Conservation (phyloP, 2,113 vertebrate genomes). For the Odontesthes bonariensis region DNA sequence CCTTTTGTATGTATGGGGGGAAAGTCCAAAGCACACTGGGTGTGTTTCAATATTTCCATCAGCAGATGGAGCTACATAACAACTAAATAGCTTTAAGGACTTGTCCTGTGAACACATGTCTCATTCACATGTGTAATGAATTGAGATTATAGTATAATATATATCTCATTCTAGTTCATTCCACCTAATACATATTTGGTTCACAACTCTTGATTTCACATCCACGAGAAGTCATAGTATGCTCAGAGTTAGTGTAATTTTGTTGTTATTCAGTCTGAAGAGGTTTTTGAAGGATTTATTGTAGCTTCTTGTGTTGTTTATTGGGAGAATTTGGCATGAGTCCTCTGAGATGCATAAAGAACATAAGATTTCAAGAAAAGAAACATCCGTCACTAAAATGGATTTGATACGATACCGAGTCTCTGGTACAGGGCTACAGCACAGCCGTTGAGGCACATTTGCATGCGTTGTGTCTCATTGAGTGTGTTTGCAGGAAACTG, state of each 20-base stretch:
- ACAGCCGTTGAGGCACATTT: conserved; percentile 15
- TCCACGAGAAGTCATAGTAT: neutral
- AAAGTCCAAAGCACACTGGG: neutral
- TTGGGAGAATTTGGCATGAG: neutral
- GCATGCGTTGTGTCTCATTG: conserved; percentile 24
- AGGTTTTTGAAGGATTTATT: neutral
- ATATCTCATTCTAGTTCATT: neutral
- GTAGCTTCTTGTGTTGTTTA: neutral
- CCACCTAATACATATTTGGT: neutral
- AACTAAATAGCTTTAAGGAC: neutral
- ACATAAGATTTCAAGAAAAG: neutral
- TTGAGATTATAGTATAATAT: neutral
- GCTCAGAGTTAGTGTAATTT: neutral
- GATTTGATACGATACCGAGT: neutral
- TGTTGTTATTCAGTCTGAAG: too few species aligned
- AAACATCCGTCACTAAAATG: neutral
- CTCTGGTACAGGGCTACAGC: neutral
- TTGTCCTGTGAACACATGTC: too few species aligned
- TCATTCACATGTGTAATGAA: neutral
- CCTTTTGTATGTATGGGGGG: neutral
- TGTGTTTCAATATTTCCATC: conserved; percentile 40
- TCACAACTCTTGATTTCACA: neutral
- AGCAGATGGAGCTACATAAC: conserved; percentile 66
- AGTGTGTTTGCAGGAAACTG: conserved; percentile 62
- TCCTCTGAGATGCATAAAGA: neutral